phyloP scores from a whole-genome alignment of 1,140 invertebrate species.

The Drosophila subpulchrella region DNA sequence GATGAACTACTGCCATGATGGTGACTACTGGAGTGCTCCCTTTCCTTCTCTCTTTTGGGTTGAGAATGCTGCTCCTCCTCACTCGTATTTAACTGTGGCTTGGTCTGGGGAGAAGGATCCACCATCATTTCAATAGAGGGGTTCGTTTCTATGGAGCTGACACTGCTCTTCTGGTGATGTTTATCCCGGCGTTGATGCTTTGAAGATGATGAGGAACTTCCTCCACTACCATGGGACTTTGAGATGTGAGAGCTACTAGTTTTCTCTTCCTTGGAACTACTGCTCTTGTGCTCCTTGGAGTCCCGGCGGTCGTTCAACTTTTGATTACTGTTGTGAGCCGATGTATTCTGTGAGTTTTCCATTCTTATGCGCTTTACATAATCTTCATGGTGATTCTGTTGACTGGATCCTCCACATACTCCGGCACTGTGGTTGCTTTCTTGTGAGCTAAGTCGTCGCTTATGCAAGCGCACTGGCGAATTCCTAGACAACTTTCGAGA shows the following conservation, averaged over 20 bases:
- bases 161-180: constrained; percentile 60
- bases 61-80: constrained; percentile 60
- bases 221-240: constrained; percentile 47
- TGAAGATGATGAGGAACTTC: constrained; percentile 53
- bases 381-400: constrained; percentile 85
- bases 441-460: constrained; percentile 91
- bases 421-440: constrained; percentile 87
- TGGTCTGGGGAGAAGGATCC: constrained; percentile 6
- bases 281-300: constrained; percentile 88
- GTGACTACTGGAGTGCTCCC: constrained; percentile 53
- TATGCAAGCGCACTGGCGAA: constrained; percentile 88
- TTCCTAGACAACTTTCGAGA: constrained; percentile 83
- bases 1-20: constrained; percentile 64
- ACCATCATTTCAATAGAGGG: constrained; percentile 21
- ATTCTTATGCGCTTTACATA: constrained; percentile 90
- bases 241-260: constrained; percentile 31
- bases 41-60: constrained; percentile 43
- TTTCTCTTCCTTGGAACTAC: constrained; percentile 61
- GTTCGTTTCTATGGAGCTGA: constrained; percentile 28
- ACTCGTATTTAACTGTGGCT: constrained; percentile 57
- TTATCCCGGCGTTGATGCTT: constrained; percentile 65
- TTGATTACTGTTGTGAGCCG: constrained; percentile 58
- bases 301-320: constrained; percentile 87
- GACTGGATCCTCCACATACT: constrained; percentile 8
- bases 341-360: constrained; percentile 62